Evolutionary conservation across 2,113 vertebrate genomes (phyloP).

Genomic region (Lichenostomus cassidix): DNA sequence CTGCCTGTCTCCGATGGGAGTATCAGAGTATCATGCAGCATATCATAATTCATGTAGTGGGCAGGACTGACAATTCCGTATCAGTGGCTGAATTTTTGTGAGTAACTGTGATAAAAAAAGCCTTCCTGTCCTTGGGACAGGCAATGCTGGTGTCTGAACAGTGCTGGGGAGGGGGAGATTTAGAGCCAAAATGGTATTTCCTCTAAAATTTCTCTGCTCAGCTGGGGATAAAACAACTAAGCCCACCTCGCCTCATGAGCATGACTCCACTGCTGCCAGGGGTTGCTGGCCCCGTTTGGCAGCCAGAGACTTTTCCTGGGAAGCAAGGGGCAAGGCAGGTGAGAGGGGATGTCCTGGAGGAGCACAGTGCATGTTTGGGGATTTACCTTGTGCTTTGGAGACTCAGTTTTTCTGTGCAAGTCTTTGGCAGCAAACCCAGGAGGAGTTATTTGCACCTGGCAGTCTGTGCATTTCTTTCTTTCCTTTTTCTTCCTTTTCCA

Average conservation of each 20-base stretch:
- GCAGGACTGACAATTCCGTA: neutral
- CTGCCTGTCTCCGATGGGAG: neutral
- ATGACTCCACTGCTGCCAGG: neutral
- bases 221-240: neutral
- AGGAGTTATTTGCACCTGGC: neutral
- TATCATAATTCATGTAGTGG: neutral
- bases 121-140: neutral
- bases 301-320: neutral
- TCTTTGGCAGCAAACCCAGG: neutral
- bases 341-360: neutral
- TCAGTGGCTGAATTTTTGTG: neutral
- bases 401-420: neutral
- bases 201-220: neutral
- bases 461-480: neutral
- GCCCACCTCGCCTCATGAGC: fast-evolving
- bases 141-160: neutral
- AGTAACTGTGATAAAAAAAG: neutral
- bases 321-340: fast-evolving
- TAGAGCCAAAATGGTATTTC: neutral
- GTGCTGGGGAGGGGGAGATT: neutral
- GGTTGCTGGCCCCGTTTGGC: neutral
- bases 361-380: fast-evolving
- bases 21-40: neutral
- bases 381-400: neutral
- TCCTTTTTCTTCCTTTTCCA: too few relatives aligned